Evolutionary conservation across 2,113 vertebrate species (phyloP), one percentile per base, ranked within the genome.

Genomic region (Alosa alosa): DNA sequence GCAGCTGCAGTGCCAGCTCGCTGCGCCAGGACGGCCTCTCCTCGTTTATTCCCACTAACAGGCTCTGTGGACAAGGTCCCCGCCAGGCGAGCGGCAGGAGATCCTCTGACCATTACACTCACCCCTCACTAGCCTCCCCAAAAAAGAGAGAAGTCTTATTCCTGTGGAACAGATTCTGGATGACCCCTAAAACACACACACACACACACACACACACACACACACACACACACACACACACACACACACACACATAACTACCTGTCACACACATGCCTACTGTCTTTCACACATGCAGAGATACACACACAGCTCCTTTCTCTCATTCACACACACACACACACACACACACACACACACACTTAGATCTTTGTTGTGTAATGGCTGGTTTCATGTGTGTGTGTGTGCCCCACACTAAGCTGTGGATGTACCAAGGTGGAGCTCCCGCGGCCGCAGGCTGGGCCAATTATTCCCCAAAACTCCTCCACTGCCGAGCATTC

Each of bases 1-100:
- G 52, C 68, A 11, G 45, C 82, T 52, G 25, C 64, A 68, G 83
- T 44, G 60, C 31, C 15, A 68, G 84, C 36, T 55, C 18, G 84
- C 82, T 86, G 41, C 41, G 89, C 83, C 82, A 82, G 85, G 87
- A 36, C 49, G 86, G 84, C 82, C 72, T 47, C 86, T 88, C 86
- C 87, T 89, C 81, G 57, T 89, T 90, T 88, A 89, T 89, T 89
- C 83, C 44, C 83, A 84, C 88, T 90, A 92, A 92, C 87, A 88
- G 90, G 90, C 87, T 86, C 82, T 81, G 82, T 13, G 87, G 86
- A 91, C 88, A 91, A 85, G 87, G 84, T 86, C 85, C 82, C 88
- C 91, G 64, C 88, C 88, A 84, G 88, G 84, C 82, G 52, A 81
- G 72, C 86, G 81, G 87, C 87, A 84, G 82, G 87, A 84, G 81